Conservation (phyloP, 2,113 vertebrate genomes). For the Petroica traversi region DNA sequence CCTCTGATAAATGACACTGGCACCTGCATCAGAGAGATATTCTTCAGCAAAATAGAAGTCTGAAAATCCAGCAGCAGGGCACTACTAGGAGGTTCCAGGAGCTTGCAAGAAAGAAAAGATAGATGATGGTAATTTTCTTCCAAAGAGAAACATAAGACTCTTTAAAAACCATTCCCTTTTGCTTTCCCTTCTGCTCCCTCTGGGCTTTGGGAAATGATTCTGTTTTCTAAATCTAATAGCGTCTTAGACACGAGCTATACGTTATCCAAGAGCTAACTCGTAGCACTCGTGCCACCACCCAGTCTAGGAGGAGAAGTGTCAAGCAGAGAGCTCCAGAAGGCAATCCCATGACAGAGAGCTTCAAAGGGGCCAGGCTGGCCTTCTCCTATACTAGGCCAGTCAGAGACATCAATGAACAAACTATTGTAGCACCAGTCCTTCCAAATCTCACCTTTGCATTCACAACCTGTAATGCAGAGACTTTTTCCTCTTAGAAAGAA, state of each 20-base stretch:
- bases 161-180: slow-evolving; percentile 51
- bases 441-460: neutral
- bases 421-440: neutral
- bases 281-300: neutral
- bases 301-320: neutral
- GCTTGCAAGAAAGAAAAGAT: slow-evolving; percentile 60
- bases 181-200: slow-evolving; percentile 57
- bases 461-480: neutral
- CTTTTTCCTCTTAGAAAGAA: neutral
- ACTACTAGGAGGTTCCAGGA: slow-evolving; percentile 37
- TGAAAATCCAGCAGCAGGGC: slow-evolving; percentile 64
- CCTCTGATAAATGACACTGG: slow-evolving; percentile 65
- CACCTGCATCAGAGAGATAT: slow-evolving; percentile 59
- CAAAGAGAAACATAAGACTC: slow-evolving; percentile 61
- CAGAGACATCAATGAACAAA: neutral
- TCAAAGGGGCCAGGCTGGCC: neutral
- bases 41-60: slow-evolving; percentile 53
- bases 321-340: neutral
- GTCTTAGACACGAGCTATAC: slow-evolving; percentile 52
- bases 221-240: slow-evolving; percentile 54
- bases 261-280: slow-evolving; percentile 42
- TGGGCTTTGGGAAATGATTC: slow-evolving; percentile 59
- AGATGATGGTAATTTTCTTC: slow-evolving; percentile 64
- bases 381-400: neutral
- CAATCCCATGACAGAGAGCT: neutral